A percentile compares a stretch with the other conserved stretches of the same genome.
Evolutionary conservation across 2,888 invertebrate species (phyloP).

Genomic region (Notocelia uddmanniana): DNA sequence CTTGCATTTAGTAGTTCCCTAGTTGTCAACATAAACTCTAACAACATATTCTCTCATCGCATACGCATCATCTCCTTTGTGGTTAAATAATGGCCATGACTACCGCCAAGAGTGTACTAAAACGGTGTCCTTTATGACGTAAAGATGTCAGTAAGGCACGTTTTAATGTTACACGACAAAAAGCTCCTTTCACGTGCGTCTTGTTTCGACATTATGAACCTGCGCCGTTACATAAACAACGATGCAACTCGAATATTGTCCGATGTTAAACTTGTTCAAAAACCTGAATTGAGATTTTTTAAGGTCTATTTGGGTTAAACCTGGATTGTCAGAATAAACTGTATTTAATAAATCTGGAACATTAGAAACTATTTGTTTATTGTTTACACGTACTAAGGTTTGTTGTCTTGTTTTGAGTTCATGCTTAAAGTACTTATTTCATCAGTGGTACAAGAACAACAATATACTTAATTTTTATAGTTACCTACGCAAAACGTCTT

Average conservation of each 20-base stretch:
- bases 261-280: conserved; percentile 26
- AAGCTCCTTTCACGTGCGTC: conserved; percentile 55
- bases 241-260: conserved; percentile 47
- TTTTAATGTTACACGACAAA: conserved; percentile 46
- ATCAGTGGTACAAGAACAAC: too few relatives aligned
- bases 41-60: too few relatives aligned
- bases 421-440: too few relatives aligned
- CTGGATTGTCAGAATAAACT: not conserved
- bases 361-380: too few relatives aligned
- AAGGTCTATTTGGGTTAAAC: not conserved
- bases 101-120: not conserved
- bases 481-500: not conserved
- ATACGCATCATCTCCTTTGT: too few relatives aligned
- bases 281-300: conserved; percentile 9
- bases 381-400: too few relatives aligned
- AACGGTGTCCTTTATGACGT: conserved; percentile 26
- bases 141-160: conserved; percentile 29
- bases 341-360: too few relatives aligned
- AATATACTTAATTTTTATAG: not conserved
- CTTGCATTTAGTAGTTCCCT: too few relatives aligned
- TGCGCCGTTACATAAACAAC: conserved; percentile 67
- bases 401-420: too few relatives aligned
- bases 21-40: too few relatives aligned
- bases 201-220: conserved; percentile 62
- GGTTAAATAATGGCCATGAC: not conserved